Conservation (phyloP, 1,140 invertebrate species). For the Pseudobourletiella spinata region DNA sequence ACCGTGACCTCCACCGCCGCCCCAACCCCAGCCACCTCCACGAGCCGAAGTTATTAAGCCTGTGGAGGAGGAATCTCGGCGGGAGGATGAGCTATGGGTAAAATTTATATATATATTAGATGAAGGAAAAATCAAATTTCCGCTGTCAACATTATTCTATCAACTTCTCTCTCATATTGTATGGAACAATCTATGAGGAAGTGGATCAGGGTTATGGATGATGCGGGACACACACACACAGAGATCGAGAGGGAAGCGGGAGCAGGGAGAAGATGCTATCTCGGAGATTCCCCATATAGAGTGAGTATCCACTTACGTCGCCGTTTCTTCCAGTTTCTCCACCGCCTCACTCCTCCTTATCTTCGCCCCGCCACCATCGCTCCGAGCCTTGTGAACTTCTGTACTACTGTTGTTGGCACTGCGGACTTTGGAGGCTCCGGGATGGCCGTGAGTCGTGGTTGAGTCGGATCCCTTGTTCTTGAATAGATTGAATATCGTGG, state of each 20-base stretch:
- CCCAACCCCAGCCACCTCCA: conserved; percentile 4
- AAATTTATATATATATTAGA: neutral
- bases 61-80: neutral
- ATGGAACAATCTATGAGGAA: neutral
- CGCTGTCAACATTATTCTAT: no score
- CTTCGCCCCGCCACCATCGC: neutral
- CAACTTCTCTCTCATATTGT: neutral
- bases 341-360: neutral
- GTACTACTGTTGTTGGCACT: no score
- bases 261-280: no score
- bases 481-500: neutral
- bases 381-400: neutral
- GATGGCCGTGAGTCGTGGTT: neutral
- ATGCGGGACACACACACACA: neutral
- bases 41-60: neutral
- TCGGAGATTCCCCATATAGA: no score
- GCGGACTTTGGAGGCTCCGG: no score
- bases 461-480: neutral
- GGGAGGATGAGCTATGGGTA: neutral
- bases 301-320: no score
- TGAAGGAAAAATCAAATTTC: neutral
- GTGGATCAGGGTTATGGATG: neutral
- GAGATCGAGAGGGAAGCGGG: neutral
- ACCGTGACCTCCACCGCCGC: neutral
- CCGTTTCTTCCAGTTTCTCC: neutral